Evolutionary conservation across 2,113 vertebrate genomes (phyloP).

Genomic region (Rhynchopsitta pachyrhyncha): DNA sequence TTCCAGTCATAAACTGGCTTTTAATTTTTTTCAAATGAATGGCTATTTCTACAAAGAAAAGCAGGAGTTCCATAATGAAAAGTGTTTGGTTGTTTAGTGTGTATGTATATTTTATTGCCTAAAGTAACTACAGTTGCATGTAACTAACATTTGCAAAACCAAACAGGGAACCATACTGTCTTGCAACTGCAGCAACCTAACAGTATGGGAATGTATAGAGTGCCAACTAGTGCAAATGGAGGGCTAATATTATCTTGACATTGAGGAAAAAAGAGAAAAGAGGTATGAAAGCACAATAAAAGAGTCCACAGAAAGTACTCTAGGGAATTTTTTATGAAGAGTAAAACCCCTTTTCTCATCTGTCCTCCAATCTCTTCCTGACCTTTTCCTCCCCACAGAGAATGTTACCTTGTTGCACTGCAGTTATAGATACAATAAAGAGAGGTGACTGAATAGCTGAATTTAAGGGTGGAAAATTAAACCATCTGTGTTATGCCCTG

Average conservation of each 20-base stretch:
- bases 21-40: not conserved
- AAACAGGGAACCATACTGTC: not conserved
- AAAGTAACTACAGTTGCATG: not conserved
- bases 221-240: not conserved
- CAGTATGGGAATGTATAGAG: not conserved
- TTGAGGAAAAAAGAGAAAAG: not conserved
- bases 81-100: not conserved
- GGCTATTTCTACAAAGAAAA: slow-evolving; percentile 14
- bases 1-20: not conserved
- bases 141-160: not conserved
- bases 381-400: not conserved
- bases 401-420: not conserved
- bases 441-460: not conserved
- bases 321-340: not conserved
- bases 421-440: not conserved
- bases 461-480: not conserved
- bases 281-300: not conserved
- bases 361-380: not conserved
- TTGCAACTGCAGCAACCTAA: not conserved
- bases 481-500: accelerated
- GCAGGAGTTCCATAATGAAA: not conserved
- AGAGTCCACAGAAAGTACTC: not conserved
- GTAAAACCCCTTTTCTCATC: not conserved
- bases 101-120: not conserved
- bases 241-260: not conserved